A percentile compares a stretch with the other conserved stretches of the same genome.
These are phyloP conservation scores for Limnephilus lunatus DNA, from an alignment of 2,888 invertebrate species.

Conservation along the genomic window DNA sequence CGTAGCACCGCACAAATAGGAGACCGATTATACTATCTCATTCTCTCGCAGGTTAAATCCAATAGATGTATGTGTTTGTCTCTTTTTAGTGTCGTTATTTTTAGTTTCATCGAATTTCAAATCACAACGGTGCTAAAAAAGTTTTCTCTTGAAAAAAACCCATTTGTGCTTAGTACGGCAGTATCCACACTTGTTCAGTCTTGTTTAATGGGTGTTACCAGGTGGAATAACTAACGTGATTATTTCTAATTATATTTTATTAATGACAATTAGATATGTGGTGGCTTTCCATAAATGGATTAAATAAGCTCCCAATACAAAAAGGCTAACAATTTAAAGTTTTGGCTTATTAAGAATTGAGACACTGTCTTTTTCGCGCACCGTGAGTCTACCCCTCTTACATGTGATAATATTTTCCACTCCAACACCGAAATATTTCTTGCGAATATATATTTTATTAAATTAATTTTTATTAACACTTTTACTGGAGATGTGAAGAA, in stretches of 20 bases:
- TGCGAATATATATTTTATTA: too few species aligned
- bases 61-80: too few species aligned
- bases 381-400: neutral
- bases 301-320: neutral
- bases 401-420: neutral
- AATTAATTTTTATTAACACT: too few species aligned
- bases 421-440: too few species aligned
- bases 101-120: too few species aligned
- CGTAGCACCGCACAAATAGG: too few species aligned
- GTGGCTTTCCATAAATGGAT: neutral
- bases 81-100: too few species aligned
- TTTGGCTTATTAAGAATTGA: neutral
- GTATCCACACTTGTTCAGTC: neutral
- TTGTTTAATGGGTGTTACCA: neutral
- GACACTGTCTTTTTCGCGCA: neutral
- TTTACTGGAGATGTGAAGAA: too few species aligned
- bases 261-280: neutral
- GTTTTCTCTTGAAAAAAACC: too few species aligned
- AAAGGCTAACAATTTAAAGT: neutral
- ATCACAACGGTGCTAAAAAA: too few species aligned
- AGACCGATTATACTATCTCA: too few species aligned
- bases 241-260: neutral
- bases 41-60: too few species aligned
- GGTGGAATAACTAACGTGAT: neutral
- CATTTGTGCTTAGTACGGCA: neutral